Conservation (phyloP, 2,113 vertebrate genomes). For the Elachura formosa region DNA sequence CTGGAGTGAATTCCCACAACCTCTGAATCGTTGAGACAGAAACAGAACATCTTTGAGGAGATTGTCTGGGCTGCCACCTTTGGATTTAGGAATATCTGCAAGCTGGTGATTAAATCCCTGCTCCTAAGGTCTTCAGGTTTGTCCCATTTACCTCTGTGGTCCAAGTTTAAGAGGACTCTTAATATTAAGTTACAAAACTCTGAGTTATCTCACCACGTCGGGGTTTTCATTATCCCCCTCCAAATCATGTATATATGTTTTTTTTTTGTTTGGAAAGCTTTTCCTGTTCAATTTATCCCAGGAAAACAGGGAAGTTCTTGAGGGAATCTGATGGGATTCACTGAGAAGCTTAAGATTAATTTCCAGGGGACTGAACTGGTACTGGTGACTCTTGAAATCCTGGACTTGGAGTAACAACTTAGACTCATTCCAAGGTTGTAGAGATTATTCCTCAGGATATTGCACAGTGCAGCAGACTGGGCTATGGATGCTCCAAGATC, state of each 20-base stretch:
- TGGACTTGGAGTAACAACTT: neutral
- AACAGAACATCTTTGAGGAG: neutral
- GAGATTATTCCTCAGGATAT: neutral
- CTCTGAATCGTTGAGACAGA: neutral
- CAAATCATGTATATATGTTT: neutral
- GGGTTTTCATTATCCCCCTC: neutral
- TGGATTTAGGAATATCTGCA: neutral
- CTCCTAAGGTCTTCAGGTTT: neutral
- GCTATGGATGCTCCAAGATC: neutral
- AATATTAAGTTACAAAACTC: neutral
- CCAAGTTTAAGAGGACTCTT: neutral
- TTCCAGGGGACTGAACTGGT: neutral
- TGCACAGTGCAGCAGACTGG: neutral
- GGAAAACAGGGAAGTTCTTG: neutral
- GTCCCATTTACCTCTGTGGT: neutral
- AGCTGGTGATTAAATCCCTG: neutral
- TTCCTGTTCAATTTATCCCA: neutral
- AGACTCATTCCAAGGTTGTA: neutral
- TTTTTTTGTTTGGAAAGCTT: neutral
- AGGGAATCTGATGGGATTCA: neutral
- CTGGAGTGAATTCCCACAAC: neutral
- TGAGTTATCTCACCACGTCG: neutral
- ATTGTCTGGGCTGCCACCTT: neutral
- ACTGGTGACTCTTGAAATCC: neutral
- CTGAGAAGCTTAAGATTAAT: neutral